Percentiles rank a stretch among this genome's conserved stretches.
These are phyloP conservation scores for Aleiodes leptofemur DNA, from an alignment of 2,888 invertebrate species.

Conservation along the genomic window DNA sequence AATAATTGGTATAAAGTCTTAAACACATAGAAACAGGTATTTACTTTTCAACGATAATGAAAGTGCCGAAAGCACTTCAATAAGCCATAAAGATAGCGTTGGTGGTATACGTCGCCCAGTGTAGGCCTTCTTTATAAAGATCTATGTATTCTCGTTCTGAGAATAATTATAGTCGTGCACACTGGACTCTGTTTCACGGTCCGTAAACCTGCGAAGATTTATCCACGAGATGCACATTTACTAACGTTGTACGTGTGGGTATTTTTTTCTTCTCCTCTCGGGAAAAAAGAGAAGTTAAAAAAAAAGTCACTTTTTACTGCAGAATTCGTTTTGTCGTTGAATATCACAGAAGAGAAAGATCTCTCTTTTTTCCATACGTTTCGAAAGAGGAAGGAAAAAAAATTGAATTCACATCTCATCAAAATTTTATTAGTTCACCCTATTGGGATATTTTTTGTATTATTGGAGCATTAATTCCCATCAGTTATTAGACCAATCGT, in stretches of 20 bases:
- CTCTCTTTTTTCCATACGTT: slow-evolving; percentile 12
- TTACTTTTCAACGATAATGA: slow-evolving; percentile 65
- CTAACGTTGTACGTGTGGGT: slow-evolving; percentile 43
- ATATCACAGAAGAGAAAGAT: slow-evolving; percentile 15
- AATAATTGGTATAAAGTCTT: slow-evolving; percentile 13
- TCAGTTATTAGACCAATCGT: not conserved
- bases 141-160: slow-evolving; percentile 60
- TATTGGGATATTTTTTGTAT: not conserved
- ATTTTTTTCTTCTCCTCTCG: slow-evolving; percentile 36
- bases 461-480: not conserved
- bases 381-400: slow-evolving; percentile 24
- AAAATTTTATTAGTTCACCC: slow-evolving; percentile 14
- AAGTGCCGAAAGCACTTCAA: slow-evolving; percentile 71
- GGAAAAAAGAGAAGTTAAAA: slow-evolving; percentile 2
- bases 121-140: slow-evolving; percentile 59
- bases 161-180: slow-evolving; percentile 63
- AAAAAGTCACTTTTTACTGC: slow-evolving; percentile 9
- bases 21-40: slow-evolving; percentile 31
- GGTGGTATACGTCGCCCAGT: slow-evolving; percentile 52
- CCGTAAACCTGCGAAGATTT: slow-evolving; percentile 55
- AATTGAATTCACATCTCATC: not conserved
- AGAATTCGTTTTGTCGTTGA: slow-evolving; percentile 21
- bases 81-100: slow-evolving; percentile 72
- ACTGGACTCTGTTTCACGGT: slow-evolving; percentile 52
- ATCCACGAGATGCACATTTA: slow-evolving; percentile 54